Evolutionary conservation across 2,888 invertebrate species (phyloP).

Genomic region (Pharmacophagus antenor): DNA sequence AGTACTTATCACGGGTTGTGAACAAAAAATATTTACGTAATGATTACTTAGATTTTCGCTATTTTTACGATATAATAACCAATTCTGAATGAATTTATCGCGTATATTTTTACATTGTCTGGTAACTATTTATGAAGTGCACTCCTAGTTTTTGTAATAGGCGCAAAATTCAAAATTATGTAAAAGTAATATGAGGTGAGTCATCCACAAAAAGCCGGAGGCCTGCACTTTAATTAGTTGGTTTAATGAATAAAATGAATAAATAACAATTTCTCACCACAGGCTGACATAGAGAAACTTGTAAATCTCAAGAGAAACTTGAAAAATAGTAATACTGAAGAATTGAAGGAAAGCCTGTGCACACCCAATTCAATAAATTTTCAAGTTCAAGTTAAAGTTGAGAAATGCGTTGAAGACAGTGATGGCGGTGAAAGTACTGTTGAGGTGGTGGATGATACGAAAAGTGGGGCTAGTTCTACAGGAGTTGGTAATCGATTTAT

Average conservation of each 20-base stretch:
- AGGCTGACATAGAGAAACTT: not conserved
- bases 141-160: too few species aligned
- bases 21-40: too few species aligned
- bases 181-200: too few species aligned
- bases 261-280: not conserved
- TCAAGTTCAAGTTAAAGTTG: constrained; percentile 1
- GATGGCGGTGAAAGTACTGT: not conserved
- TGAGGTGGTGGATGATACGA: not conserved
- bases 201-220: too few species aligned
- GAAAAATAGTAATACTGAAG: not conserved
- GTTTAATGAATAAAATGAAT: not conserved
- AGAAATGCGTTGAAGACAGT: not conserved
- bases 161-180: too few species aligned
- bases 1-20: too few species aligned
- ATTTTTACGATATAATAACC: too few species aligned
- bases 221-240: too few species aligned
- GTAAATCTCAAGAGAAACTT: not conserved
- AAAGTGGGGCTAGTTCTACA: not conserved
- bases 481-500: not conserved
- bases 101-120: too few species aligned
- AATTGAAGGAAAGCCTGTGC: not conserved
- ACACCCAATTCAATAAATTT: not conserved
- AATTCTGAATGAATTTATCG: too few species aligned
- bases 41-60: too few species aligned
- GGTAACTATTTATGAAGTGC: too few species aligned